Conservation (phyloP, 2,888 invertebrate genomes). For the Iselma pallidipennis region DNA sequence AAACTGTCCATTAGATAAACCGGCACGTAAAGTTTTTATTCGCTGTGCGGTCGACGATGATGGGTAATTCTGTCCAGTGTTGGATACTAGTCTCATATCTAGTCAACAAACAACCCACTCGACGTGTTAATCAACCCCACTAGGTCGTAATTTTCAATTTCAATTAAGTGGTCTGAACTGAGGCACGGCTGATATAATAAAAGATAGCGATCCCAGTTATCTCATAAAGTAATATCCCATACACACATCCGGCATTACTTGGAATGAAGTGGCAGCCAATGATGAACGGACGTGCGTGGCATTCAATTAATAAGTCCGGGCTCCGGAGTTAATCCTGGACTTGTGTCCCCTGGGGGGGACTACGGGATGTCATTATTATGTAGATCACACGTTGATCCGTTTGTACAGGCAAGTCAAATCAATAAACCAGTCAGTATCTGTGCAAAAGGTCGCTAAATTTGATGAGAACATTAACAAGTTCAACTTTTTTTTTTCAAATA, state of each 20-base stretch:
- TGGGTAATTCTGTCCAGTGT: slow-evolving; percentile 17
- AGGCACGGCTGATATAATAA: slow-evolving; percentile 49
- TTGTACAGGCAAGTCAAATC: slow-evolving; percentile 52
- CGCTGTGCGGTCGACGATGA: slow-evolving; percentile 15
- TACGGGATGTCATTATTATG: slow-evolving; percentile 57
- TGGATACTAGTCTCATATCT: slow-evolving; percentile 23
- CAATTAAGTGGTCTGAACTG: slow-evolving; percentile 48
- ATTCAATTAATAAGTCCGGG: slow-evolving; percentile 56
- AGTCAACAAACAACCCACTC: slow-evolving; percentile 30
- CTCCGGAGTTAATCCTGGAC: slow-evolving; percentile 55
- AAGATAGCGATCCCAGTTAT: slow-evolving; percentile 51
- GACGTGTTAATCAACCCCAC: slow-evolving; percentile 39
- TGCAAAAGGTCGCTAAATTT: background rate
- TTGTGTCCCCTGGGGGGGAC: slow-evolving; percentile 51
- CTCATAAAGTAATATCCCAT: slow-evolving; percentile 50
- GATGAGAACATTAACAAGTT: too few species aligned
- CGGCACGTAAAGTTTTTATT: slow-evolving; percentile 33
- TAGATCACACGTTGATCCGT: slow-evolving; percentile 58
- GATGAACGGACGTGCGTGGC: slow-evolving; percentile 56
- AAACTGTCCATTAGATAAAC: slow-evolving; percentile 28
- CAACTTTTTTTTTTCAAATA: too few species aligned
- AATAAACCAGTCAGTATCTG: slow-evolving; percentile 40
- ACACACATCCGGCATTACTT: slow-evolving; percentile 48
- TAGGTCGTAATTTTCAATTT: slow-evolving; percentile 51
- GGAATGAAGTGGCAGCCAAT: slow-evolving; percentile 56